A percentile compares a stretch with the other conserved stretches of the same genome.
Evolutionary conservation across 2,113 vertebrate genomes (phyloP).

Genomic region (Rhinolophus sinicus): DNA sequence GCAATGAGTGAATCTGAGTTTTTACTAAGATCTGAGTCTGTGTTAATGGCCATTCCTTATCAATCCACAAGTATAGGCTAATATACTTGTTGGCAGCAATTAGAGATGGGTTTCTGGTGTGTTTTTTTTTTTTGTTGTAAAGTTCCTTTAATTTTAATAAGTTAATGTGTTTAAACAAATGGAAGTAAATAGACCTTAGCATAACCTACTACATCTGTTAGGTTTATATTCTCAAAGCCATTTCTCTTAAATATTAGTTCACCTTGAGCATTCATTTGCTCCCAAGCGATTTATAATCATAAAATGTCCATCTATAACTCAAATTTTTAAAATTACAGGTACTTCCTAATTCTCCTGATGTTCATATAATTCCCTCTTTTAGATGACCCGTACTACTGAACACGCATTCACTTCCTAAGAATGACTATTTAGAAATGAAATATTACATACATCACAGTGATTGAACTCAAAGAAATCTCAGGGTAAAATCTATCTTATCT

Average conservation of each 20-base stretch:
- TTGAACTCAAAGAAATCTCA: conserved; percentile 31
- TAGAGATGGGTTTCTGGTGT: neutral
- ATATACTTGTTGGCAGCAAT: neutral
- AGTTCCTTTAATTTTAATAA: neutral
- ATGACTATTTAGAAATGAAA: neutral
- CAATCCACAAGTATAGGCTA: neutral
- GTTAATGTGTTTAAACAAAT: neutral
- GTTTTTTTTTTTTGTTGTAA: too few relatives aligned
- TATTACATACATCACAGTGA: neutral
- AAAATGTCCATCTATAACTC: neutral
- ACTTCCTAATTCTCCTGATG: conserved; percentile 8
- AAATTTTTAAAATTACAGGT: conserved; percentile 35
- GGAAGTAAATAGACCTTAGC: neutral
- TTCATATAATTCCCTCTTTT: conserved; percentile 25
- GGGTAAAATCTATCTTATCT: conserved; percentile 28
- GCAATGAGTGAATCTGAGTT: neutral
- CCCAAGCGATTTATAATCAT: neutral
- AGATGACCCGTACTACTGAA: neutral
- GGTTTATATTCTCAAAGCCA: neutral
- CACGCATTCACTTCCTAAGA: neutral
- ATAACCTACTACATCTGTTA: neutral
- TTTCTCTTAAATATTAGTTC: conserved; percentile 38
- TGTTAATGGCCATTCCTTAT: neutral
- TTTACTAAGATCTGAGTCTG: neutral
- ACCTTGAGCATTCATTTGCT: neutral